phyloP scores from a whole-genome alignment of 2,888 invertebrate genomes.

The Fabriciana adippe region DNA sequence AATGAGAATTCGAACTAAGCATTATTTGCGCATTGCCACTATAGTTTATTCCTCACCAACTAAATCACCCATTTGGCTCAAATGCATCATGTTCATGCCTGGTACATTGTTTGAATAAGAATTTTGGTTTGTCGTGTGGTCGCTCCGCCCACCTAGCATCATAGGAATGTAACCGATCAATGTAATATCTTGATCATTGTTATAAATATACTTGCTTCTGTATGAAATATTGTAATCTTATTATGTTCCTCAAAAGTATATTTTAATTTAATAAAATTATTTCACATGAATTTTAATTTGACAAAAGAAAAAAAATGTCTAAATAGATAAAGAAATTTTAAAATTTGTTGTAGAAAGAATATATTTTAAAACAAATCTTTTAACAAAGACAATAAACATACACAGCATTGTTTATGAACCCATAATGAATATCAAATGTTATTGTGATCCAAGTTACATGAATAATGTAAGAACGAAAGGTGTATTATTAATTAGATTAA shows the following conservation, averaged over 20 bases:
- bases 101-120: conserved; percentile 59
- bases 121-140: conserved; percentile 52
- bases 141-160: conserved; percentile 81
- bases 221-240: too few species aligned
- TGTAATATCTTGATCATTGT: neutral
- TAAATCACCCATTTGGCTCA: conserved; percentile 77
- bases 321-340: too few species aligned
- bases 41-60: conserved; percentile 64
- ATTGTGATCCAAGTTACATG: neutral
- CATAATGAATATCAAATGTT: neutral
- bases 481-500: conserved; percentile 1
- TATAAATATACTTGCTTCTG: too few species aligned
- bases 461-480: neutral
- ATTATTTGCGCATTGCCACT: conserved; percentile 49
- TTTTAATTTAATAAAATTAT: too few species aligned
- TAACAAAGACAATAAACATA: too few species aligned
- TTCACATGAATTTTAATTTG: too few species aligned
- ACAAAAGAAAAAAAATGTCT: too few species aligned
- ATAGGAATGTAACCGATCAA: conserved; percentile 38
- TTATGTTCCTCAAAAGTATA: too few species aligned
- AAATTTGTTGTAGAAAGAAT: too few species aligned
- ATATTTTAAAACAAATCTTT: too few species aligned
- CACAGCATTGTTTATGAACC: too few species aligned
- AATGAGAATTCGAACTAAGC: conserved; percentile 44
- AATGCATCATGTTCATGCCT: conserved; percentile 70